A percentile compares a stretch with the other conserved stretches of the same genome.
These are phyloP conservation scores for Scaptomyza cyrtandrae DNA, from an alignment of 2,888 invertebrate genomes.

Conservation along the genomic window DNA sequence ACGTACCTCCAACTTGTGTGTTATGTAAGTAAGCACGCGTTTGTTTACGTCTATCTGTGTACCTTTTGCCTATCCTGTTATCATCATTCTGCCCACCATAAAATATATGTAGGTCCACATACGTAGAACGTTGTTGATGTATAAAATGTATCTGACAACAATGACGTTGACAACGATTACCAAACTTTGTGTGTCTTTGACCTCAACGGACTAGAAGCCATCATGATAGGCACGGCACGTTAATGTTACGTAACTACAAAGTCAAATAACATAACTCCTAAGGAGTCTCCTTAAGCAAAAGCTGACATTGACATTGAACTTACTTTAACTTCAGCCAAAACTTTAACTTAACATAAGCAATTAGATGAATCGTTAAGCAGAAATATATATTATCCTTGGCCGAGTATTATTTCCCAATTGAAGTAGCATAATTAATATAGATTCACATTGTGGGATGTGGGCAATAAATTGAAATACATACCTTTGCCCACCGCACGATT, in stretches of 20 bases:
- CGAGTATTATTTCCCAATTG: neutral
- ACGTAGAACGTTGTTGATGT: neutral
- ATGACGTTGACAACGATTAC: conserved; percentile 12
- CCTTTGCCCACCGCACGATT: conserved; percentile 20
- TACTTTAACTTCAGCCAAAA: neutral
- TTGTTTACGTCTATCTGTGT: neutral
- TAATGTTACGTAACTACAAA: neutral
- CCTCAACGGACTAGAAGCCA: conserved; percentile 18
- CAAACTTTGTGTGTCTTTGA: conserved; percentile 34
- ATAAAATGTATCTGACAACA: neutral
- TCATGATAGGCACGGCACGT: conserved; percentile 14
- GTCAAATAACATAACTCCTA: neutral
- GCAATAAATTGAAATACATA: neutral
- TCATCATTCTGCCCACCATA: neutral
- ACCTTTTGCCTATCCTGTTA: neutral
- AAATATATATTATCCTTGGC: neutral
- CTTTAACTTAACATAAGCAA: neutral
- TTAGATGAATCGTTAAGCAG: no score
- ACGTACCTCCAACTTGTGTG: neutral
- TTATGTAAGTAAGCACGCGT: neutral
- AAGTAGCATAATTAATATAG: conserved; percentile 10
- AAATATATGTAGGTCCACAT: neutral
- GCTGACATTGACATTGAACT: conserved; percentile 14
- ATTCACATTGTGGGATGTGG: neutral
- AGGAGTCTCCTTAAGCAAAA: neutral